Conservation (phyloP, 2,113 vertebrate species). For the Hippocampus comes region DNA sequence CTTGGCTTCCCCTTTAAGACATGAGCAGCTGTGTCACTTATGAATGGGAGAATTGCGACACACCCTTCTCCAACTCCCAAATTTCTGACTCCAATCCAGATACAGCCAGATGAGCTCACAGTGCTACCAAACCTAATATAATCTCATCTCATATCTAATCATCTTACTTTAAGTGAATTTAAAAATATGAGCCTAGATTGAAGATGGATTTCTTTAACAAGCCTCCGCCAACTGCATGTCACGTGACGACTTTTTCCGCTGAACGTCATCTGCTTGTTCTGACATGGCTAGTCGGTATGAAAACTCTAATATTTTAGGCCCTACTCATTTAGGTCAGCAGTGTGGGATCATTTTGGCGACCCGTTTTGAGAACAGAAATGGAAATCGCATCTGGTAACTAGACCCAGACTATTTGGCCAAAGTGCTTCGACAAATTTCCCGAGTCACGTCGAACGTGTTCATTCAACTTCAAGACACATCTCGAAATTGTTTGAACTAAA, state of each 20-base stretch:
- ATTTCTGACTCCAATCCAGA: background rate
- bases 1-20: background rate
- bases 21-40: background rate
- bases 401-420: no score
- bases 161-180: no score
- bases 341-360: no score
- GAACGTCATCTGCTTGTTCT: background rate
- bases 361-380: no score
- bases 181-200: background rate
- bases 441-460: no score
- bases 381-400: no score
- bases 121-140: background rate
- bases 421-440: no score
- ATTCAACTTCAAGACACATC: no score
- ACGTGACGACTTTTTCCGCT: background rate
- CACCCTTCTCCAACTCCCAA: background rate
- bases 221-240: background rate
- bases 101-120: background rate
- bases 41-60: background rate
- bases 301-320: no score
- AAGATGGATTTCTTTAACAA: background rate
- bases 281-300: no score
- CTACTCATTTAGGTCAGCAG: background rate
- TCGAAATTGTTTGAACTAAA: no score
- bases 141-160: no score